Evolutionary conservation across 2,797 vertebrate genomes (phyloP).

Genomic region (Cheracebus regulus): DNA sequence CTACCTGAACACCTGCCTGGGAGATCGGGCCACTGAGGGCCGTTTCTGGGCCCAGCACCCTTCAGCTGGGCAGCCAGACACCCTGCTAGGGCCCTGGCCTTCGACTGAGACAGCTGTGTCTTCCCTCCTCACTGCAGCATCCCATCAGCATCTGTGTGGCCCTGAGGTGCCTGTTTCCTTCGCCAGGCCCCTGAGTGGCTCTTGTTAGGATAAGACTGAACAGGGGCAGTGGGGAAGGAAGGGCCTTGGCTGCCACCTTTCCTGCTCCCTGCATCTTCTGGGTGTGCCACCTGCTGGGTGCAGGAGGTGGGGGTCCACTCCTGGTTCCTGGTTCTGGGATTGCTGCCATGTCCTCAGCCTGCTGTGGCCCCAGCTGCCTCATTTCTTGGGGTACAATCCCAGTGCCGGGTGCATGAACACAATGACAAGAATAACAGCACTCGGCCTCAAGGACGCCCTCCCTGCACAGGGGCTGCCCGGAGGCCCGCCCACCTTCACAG

Average conservation of each 20-base stretch:
- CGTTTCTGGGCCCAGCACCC: too few species aligned
- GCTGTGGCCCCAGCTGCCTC: background rate
- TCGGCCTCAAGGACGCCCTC: fast-evolving
- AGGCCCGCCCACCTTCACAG: background rate
- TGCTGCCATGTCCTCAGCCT: background rate
- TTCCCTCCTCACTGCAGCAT: background rate
- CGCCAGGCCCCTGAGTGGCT: background rate
- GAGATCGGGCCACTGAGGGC: background rate
- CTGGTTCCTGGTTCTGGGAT: background rate
- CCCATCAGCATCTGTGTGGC: background rate
- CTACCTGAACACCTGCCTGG: background rate
- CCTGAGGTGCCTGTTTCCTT: background rate
- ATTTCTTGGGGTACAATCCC: background rate
- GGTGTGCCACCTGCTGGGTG: background rate
- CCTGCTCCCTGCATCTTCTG: too few species aligned
- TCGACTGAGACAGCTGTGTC: background rate
- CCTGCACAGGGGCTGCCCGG: background rate
- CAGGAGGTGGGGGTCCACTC: background rate
- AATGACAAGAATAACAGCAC: fast-evolving
- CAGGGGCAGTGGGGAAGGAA: background rate
- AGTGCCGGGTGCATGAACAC: fast-evolving
- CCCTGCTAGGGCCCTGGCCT: background rate
- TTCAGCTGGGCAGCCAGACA: background rate
- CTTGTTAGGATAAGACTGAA: background rate
- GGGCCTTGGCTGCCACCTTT: fast-evolving